Evolutionary conservation across 37 sponge, comb jelly and placozoan genomes (phyloP), one percentile per base, ranked within the genome.

Genomic region (Tethya wilhelma): DNA sequence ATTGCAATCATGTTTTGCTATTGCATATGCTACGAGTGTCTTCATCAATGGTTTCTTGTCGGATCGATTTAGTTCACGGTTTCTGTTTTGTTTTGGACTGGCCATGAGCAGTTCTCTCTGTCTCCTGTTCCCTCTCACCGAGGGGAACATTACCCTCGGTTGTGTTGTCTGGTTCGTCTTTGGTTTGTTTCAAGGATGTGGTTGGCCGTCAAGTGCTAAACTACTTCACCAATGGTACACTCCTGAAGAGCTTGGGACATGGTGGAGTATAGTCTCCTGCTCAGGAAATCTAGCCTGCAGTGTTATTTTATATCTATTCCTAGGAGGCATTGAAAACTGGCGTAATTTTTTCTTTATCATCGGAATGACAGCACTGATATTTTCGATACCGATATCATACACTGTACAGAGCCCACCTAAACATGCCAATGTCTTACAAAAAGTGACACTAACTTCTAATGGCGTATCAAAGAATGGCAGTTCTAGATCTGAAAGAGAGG

Each of bases 161-260:
- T 66, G 23, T 33, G 20, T 80, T 4, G 0, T 87, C 25, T 26
- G 53, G 56, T 26, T 55, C 1, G 2, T 79, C 2, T 23, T 36
- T 31, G 88, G 82, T 30, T 2, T 75, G 28, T 31, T 74, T 22
- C 64, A 70, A 44, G 88, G 88, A 14, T 36, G 34, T 1, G 88
- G 82, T 4, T 87, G 88, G 88, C 82, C 88, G 26, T 66, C 69
- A 5, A 43, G 59, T 71, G 81, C 82, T 38, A 72, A 87, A 49
- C 0, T 87, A 12, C 49, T 80, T 4, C 64, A 59, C 9, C 67
- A 56, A 26, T 81, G 75, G 88, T 80, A 73, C 68, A 32, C n/a
- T 19, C 77, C 82, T 14, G 67, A 59, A 25, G 67, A 81, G 46
- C 29, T 79, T 53, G 82, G 77, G 2, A 40, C 40, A 31, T 23